phyloP scores from a whole-genome alignment of 2,113 vertebrate species.

The Hymenochirus boettgeri region DNA sequence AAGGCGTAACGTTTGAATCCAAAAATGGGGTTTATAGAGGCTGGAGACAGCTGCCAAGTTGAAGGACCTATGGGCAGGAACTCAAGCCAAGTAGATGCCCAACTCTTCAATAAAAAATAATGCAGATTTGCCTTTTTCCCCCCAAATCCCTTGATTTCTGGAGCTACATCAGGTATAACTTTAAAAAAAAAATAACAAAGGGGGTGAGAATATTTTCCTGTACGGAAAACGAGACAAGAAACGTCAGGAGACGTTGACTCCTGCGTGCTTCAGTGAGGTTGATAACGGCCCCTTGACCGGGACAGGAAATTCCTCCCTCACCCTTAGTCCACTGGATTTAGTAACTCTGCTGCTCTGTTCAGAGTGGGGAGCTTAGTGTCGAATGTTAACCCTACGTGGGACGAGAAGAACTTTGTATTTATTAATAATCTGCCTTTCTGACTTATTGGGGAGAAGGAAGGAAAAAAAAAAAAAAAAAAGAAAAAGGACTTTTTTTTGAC shows the following conservation, averaged over 20 bases:
- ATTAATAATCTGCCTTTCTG: conserved; percentile 28
- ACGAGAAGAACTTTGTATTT: conserved; percentile 41
- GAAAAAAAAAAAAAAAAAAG: no score
- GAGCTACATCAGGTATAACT: no score
- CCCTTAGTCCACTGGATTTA: conserved; percentile 15
- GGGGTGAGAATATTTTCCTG: no score
- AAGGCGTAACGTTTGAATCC: neutral
- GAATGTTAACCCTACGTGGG: neutral
- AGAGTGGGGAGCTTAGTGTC: neutral
- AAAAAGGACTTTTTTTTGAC: conserved; percentile 55
- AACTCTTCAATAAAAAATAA: no score
- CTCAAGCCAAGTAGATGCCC: conserved; percentile 43
- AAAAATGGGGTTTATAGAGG: no score
- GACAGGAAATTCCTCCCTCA: conserved; percentile 53
- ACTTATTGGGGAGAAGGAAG: no score
- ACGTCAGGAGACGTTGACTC: neutral
- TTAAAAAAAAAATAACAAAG: no score
- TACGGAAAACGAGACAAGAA: no score
- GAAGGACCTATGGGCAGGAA: conserved; percentile 51
- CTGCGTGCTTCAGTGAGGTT: neutral
- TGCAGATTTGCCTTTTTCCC: no score
- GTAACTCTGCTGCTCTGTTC: neutral
- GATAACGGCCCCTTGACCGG: conserved; percentile 35
- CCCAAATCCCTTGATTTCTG: no score
- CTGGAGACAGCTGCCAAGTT: no score